Evolutionary conservation across 1,140 invertebrate species (phyloP).

Genomic region (Odontomachus brunneus): DNA sequence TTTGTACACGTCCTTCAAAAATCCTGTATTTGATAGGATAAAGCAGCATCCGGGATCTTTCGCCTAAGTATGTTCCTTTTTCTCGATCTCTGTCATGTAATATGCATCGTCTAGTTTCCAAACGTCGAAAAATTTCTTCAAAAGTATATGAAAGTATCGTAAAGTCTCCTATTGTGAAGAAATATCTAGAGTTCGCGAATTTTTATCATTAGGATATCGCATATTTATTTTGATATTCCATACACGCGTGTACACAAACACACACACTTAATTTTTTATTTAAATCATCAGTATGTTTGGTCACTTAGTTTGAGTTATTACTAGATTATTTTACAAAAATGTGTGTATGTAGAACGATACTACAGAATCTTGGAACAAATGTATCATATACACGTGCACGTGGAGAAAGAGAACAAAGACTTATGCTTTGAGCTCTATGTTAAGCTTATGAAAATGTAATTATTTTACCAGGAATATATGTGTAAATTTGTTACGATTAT

Average conservation of each 20-base stretch:
- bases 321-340: constrained; percentile 22
- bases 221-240: constrained; percentile 1
- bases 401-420: neutral
- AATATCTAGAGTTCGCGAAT: neutral
- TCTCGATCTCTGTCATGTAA: constrained; percentile 27
- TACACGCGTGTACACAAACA: too few relatives aligned
- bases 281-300: neutral
- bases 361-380: constrained; percentile 19
- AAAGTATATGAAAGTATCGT: too few relatives aligned
- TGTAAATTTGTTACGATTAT: constrained; percentile 41
- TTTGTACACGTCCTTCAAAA: constrained; percentile 65
- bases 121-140: too few relatives aligned
- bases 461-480: constrained; percentile 36
- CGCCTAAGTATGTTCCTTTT: constrained; percentile 55
- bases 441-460: constrained; percentile 50
- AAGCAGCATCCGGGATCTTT: constrained; percentile 12
- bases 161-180: neutral
- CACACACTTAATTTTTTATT: constrained; percentile 20
- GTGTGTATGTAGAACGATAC: constrained; percentile 1
- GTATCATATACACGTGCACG: neutral
- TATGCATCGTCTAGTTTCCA: neutral
- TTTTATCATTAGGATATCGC: neutral
- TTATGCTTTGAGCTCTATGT: constrained; percentile 17
- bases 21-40: constrained; percentile 55
- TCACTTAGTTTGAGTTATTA: constrained; percentile 28